phyloP scores from a whole-genome alignment of 2,888 invertebrate genomes.

The Chymomyza amoena region DNA sequence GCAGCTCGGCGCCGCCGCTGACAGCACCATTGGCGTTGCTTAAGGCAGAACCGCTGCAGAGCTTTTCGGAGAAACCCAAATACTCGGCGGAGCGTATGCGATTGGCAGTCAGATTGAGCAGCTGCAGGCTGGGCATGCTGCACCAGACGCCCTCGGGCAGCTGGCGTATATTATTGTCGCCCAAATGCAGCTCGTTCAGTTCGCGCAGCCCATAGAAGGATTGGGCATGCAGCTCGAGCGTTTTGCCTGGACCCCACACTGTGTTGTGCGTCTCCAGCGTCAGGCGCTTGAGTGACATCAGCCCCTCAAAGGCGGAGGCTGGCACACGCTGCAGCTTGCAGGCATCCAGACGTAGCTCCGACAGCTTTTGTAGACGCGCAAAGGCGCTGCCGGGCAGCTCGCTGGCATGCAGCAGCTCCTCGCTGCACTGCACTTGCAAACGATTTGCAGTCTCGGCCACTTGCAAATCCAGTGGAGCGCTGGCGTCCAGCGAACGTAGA shows the following conservation, averaged over 20 bases:
- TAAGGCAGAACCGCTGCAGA: constrained; percentile 65
- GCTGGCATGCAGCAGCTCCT: constrained; percentile 88
- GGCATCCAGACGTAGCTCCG: constrained; percentile 86
- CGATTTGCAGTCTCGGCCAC: constrained; percentile 85
- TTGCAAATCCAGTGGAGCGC: constrained; percentile 75
- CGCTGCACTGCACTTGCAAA: constrained; percentile 88
- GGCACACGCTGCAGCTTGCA: constrained; percentile 90
- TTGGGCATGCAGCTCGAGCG: constrained; percentile 85
- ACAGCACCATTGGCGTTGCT: constrained; percentile 80
- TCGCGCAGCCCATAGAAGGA: constrained; percentile 89
- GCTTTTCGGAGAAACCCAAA: constrained; percentile 83
- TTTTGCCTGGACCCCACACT: constrained; percentile 88
- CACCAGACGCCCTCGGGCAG: constrained; percentile 90
- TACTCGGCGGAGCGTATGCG: constrained; percentile 88
- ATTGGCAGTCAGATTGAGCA: constrained; percentile 91
- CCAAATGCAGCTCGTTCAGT: constrained; percentile 88
- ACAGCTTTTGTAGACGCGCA: constrained; percentile 85
- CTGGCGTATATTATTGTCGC: constrained; percentile 90
- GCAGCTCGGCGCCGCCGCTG: constrained; percentile 83
- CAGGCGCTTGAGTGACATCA: constrained; percentile 88
- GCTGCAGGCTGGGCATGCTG: constrained; percentile 87
- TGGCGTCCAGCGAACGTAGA: constrained; percentile 74
- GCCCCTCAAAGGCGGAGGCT: constrained; percentile 88
- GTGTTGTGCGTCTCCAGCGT: constrained; percentile 89
- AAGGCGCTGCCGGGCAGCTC: constrained; percentile 85